Base-by-base conservation (phyloP, 1,140 invertebrate species). In the Brachionus sp. region DNA sequence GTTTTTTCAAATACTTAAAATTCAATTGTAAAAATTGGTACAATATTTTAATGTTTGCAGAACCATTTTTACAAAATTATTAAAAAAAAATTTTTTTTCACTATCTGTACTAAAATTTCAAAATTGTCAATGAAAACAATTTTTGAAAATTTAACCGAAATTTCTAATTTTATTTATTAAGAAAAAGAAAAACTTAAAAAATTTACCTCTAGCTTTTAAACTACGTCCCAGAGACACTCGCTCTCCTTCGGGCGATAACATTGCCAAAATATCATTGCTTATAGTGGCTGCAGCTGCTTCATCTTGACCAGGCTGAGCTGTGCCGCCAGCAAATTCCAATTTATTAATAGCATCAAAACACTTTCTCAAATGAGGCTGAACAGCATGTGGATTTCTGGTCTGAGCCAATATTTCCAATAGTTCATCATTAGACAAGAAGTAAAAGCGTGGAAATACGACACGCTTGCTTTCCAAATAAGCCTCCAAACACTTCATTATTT, bases 321-420 rank as follows among this genome's bases (percentile, higher is more conserved):
- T 23, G 57, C 85, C 85, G 85, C 93, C 92, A 78, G 91, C 93
- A 87, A 95, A 95, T 86, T 95, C 93, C 19, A 95, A 88, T 83
- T 88, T 88, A 25, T 87, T 84, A 66, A 90, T 90, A 77, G 92
- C 94, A 88, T 95, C 94, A 87, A 96, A 96, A 86, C 94, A 95
- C 88, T 95, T 96, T 66, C 93, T 91, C 19, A 96, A 89, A 90
- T 95, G 93, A 9, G 93, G 93, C 86, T 96, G 94, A 0, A 96
- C 94, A 0, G 94, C 94, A 84, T 93, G 92, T 0, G 94, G 93
- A 88, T 95, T 94, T 84, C 93, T 90, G 0, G 93, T 94, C 91
- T 93, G 88, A 39, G 90, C 89, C 77, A 88, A 83, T 73, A 90
- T 90, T 85, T 89, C 89, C 23, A 90, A 84, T 35, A 90, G 84